These are phyloP conservation scores for Drosophila equinoxialis DNA, from an alignment of 1,140 invertebrate genomes.

Conservation along the genomic window DNA sequence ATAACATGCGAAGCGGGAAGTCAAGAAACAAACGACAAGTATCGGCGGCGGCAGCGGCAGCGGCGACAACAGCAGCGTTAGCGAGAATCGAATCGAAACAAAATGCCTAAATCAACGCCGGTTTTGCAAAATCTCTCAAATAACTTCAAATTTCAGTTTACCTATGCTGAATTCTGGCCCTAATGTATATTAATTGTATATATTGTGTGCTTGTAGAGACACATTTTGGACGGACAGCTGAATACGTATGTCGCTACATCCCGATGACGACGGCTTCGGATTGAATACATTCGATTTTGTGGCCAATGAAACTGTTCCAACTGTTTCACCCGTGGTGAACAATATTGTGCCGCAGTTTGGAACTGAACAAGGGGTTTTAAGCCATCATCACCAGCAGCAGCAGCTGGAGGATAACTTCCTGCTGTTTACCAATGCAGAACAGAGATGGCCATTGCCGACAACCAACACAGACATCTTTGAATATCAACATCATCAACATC, in stretches of 20 bases:
- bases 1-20: background rate
- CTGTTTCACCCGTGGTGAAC: background rate
- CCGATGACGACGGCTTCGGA: constrained; percentile 1
- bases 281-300: constrained; percentile 13
- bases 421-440: constrained; percentile 5
- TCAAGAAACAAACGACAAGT: background rate
- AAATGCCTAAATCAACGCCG: background rate
- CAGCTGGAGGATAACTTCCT: constrained; percentile 1
- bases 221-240: constrained; percentile 6
- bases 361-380: background rate
- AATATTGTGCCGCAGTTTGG: background rate
- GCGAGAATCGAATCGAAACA: background rate
- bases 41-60: background rate
- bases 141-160: background rate
- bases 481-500: background rate
- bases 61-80: background rate
- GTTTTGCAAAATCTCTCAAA: background rate
- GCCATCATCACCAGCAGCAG: background rate
- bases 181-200: background rate
- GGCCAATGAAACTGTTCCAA: constrained; percentile 1
- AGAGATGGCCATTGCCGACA: background rate
- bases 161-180: background rate
- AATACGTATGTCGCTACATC: constrained; percentile 4
- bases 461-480: background rate
- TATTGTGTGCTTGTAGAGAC: background rate